Conservation (phyloP, 2,797 vertebrate genomes). For the Tenualosa ilisha region DNA sequence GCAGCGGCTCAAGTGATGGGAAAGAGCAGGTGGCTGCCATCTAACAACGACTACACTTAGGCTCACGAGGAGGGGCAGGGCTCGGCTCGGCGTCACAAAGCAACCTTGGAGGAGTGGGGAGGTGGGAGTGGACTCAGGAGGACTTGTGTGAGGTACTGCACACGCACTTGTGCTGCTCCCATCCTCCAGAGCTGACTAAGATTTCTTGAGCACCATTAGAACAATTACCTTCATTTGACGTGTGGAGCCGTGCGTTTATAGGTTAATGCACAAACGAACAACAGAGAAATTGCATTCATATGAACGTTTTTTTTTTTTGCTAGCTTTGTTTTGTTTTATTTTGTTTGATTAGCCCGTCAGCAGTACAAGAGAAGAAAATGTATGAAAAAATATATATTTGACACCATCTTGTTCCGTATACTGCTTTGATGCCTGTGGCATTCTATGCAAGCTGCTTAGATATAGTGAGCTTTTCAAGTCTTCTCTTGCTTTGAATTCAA, state of each 20-base stretch:
- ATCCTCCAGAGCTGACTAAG: neutral
- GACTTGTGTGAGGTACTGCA: too few relatives aligned
- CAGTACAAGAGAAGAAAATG: too few relatives aligned
- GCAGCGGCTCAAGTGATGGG: constrained; percentile 4
- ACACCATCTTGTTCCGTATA: too few relatives aligned
- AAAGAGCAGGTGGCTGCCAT: constrained; percentile 9
- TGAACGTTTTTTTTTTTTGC: too few relatives aligned
- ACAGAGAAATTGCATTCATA: too few relatives aligned
- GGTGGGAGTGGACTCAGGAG: neutral
- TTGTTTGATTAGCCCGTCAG: too few relatives aligned
- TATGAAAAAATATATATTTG: too few relatives aligned
- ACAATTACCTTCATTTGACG: too few relatives aligned
- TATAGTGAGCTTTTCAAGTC: neutral
- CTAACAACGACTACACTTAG: neutral
- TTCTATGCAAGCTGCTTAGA: neutral
- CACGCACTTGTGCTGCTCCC: too few relatives aligned
- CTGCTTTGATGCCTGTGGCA: neutral
- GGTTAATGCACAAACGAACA: too few relatives aligned
- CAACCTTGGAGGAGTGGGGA: neutral
- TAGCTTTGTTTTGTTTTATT: too few relatives aligned
- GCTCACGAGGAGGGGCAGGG: neutral
- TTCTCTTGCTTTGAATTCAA: neutral
- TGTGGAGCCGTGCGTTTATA: too few relatives aligned
- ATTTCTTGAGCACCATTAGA: neutral
- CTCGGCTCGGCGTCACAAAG: neutral